Evolutionary conservation across 2,888 invertebrate species (phyloP).

Genomic region (Acronicta alni): DNA sequence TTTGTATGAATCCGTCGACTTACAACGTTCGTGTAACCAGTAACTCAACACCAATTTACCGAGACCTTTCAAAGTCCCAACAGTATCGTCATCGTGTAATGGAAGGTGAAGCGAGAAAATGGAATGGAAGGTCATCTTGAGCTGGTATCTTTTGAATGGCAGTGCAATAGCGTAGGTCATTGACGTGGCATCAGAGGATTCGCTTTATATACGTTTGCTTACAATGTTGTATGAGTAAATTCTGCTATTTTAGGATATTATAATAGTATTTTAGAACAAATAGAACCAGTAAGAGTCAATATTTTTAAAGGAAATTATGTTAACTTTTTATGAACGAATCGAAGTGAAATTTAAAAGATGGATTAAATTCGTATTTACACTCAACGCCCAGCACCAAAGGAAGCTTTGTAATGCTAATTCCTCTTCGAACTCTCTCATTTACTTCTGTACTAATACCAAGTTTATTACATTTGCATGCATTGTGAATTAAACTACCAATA

Average conservation of each 20-base stretch:
- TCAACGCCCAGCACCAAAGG: too few species aligned
- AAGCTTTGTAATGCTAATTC: too few species aligned
- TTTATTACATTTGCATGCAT: too few species aligned
- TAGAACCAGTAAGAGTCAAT: too few species aligned
- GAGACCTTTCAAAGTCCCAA: conserved; percentile 35
- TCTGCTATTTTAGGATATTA: background rate
- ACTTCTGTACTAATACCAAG: too few species aligned
- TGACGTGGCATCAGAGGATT: conserved; percentile 58
- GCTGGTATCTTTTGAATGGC: conserved; percentile 56
- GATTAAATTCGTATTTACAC: too few species aligned
- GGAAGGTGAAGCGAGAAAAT: conserved; percentile 9
- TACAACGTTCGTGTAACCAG: conserved; percentile 22
- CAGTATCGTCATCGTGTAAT: conserved; percentile 21
- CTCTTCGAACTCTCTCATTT: too few species aligned
- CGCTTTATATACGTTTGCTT: conserved; percentile 24
- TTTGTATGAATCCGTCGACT: conserved; percentile 55
- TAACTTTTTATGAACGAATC: too few species aligned
- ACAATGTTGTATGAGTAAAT: conserved; percentile 14
- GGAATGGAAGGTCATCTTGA: conserved; percentile 42
- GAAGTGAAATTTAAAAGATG: too few species aligned
- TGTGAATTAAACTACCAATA: background rate
- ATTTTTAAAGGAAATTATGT: too few species aligned
- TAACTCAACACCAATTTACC: conserved; percentile 24
- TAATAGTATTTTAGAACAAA: too few species aligned
- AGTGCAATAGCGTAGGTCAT: conserved; percentile 64